A percentile compares a stretch with the other conserved stretches of the same genome.
Conservation (phyloP, 2,797 vertebrate genomes). For the Mionectes olivaceus region DNA sequence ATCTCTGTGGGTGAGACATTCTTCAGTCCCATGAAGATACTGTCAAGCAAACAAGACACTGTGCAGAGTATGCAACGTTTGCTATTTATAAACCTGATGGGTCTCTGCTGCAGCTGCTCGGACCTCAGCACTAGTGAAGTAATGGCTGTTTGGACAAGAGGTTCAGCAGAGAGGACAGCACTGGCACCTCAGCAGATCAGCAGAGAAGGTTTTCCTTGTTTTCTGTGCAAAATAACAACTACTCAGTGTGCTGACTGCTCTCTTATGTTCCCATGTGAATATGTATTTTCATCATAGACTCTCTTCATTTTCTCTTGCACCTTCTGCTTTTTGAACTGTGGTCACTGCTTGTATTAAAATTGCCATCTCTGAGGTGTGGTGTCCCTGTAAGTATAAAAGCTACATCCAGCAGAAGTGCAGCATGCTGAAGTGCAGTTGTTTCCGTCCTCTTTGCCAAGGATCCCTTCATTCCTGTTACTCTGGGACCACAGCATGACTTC, state of each 20-base stretch:
- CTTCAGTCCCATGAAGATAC: conserved; percentile 13
- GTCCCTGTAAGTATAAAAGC: background rate
- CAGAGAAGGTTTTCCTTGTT: background rate
- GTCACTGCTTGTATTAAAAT: background rate
- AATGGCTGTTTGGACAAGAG: background rate
- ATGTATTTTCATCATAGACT: background rate
- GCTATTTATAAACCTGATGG: conserved; percentile 31
- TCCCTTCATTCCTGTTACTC: background rate
- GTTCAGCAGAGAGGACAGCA: background rate
- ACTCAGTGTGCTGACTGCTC: background rate
- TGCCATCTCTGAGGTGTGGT: background rate
- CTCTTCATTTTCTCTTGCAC: background rate
- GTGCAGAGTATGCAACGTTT: background rate
- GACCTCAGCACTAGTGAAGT: background rate
- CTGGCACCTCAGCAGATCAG: background rate
- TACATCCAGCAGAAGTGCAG: background rate
- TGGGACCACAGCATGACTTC: background rate
- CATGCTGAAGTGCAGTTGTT: background rate
- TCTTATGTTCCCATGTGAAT: background rate
- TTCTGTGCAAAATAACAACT: background rate
- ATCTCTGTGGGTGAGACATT: conserved; percentile 28
- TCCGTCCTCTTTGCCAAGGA: background rate
- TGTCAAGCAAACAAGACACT: background rate
- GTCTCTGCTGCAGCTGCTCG: background rate
- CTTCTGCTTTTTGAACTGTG: background rate